Evolutionary conservation across 1,140 invertebrate genomes (phyloP).

Genomic region (Leptinotarsa texana): DNA sequence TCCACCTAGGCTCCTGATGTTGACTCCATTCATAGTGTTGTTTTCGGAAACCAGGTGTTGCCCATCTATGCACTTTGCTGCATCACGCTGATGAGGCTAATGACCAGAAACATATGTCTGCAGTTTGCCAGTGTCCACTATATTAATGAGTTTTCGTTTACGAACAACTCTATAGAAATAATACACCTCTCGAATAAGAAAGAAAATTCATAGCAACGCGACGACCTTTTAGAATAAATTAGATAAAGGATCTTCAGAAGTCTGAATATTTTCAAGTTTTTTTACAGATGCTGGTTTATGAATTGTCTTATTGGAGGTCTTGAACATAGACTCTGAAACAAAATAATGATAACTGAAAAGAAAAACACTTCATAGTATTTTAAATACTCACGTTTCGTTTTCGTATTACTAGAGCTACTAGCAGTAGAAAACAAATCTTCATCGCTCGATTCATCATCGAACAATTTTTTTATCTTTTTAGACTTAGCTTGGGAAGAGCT

Average conservation of each 20-base stretch:
- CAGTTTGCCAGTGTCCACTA: too few species aligned
- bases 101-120: too few species aligned
- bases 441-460: conserved; percentile 34
- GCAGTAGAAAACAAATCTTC: conserved; percentile 36
- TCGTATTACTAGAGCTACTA: neutral
- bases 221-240: conserved; percentile 21
- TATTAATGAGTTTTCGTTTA: too few species aligned
- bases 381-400: conserved; percentile 13
- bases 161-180: too few species aligned
- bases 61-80: too few species aligned
- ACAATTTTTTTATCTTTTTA: conserved; percentile 28
- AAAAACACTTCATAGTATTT: conserved; percentile 8
- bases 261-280: conserved; percentile 39
- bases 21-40: too few species aligned
- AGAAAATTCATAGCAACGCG: too few species aligned
- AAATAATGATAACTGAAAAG: neutral
- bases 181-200: too few species aligned
- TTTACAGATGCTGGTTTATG: conserved; percentile 30
- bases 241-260: conserved; percentile 38
- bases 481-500: neutral
- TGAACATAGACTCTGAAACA: conserved; percentile 18
- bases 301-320: conserved; percentile 25
- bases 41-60: too few species aligned
- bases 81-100: too few species aligned
- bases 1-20: too few species aligned